These are phyloP conservation scores for Bovichtus diacanthus DNA, from an alignment of 2,797 vertebrate species.

Conservation along the genomic window DNA sequence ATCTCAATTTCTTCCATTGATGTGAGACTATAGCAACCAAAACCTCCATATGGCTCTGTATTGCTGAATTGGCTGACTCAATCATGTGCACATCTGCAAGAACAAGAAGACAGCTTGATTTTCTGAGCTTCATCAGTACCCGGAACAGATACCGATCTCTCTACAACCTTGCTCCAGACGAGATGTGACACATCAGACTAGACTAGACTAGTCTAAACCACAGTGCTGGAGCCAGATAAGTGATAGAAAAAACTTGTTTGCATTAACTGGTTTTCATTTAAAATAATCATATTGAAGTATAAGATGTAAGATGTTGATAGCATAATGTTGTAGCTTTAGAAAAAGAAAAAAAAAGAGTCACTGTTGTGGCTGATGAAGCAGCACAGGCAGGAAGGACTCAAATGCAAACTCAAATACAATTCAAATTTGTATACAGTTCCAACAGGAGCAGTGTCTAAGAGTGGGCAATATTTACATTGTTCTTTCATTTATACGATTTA, in stretches of 20 bases:
- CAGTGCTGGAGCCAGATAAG: neutral
- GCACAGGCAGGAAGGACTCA: too few species aligned
- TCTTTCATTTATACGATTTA: neutral
- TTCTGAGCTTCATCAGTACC: neutral
- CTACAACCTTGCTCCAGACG: neutral
- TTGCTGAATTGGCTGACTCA: slow-evolving; percentile 32
- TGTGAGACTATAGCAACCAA: neutral
- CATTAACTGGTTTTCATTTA: neutral
- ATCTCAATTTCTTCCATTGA: neutral
- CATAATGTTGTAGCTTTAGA: neutral
- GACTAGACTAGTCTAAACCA: neutral
- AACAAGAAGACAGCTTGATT: slow-evolving; percentile 25
- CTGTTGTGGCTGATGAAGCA: too few species aligned
- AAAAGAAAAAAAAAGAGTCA: neutral
- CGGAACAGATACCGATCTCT: slow-evolving; percentile 13
- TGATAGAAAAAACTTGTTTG: neutral
- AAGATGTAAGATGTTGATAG: neutral
- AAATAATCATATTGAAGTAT: neutral
- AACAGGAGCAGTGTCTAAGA: neutral
- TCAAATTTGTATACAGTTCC: neutral
- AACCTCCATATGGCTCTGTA: slow-evolving; percentile 25
- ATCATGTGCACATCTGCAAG: slow-evolving; percentile 28
- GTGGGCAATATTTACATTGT: neutral
- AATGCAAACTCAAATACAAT: too few species aligned
- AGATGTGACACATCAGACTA: slow-evolving; percentile 12